phyloP scores from a whole-genome alignment of 2,797 vertebrate genomes.

The Lutjanus campechanus region DNA sequence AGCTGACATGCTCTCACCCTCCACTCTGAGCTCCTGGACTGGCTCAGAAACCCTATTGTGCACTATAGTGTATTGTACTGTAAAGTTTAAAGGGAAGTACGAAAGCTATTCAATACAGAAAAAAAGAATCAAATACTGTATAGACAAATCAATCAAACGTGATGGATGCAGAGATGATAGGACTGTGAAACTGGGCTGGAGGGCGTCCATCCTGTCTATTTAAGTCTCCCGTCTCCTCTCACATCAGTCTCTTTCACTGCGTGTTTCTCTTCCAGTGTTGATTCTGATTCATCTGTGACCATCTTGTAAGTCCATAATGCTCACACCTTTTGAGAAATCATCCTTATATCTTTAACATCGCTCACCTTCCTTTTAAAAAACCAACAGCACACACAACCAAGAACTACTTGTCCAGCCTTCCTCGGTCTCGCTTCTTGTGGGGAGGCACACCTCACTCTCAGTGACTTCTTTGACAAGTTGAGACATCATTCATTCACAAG shows the following conservation, averaged over 20 bases:
- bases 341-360: constrained; percentile 9
- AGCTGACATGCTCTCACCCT: constrained; percentile 77
- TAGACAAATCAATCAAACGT: constrained; percentile 83
- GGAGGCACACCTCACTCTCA: constrained; percentile 48
- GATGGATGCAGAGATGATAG: constrained; percentile 83
- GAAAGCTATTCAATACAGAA: constrained; percentile 85
- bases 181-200: constrained; percentile 86
- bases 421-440: constrained; percentile 55
- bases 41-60: constrained; percentile 93
- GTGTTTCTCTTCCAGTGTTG: constrained; percentile 61
- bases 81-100: constrained; percentile 98
- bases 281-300: constrained; percentile 86
- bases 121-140: constrained; percentile 81
- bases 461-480: constrained; percentile 43
- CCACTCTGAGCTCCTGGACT: constrained; percentile 87
- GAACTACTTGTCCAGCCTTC: constrained; percentile 56
- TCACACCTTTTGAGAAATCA: constrained; percentile 53
- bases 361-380: constrained; percentile 47
- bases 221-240: constrained; percentile 56
- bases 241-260: constrained; percentile 52
- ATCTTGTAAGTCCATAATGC: constrained; percentile 87
- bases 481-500: constrained; percentile 39
- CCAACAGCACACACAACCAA: constrained; percentile 39
- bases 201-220: constrained; percentile 73
- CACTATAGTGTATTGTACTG: constrained; percentile 99